Evolutionary conservation across 2,113 vertebrate species (phyloP), one percentile per base, ranked within the genome.

Genomic region (Hippocampus comes): DNA sequence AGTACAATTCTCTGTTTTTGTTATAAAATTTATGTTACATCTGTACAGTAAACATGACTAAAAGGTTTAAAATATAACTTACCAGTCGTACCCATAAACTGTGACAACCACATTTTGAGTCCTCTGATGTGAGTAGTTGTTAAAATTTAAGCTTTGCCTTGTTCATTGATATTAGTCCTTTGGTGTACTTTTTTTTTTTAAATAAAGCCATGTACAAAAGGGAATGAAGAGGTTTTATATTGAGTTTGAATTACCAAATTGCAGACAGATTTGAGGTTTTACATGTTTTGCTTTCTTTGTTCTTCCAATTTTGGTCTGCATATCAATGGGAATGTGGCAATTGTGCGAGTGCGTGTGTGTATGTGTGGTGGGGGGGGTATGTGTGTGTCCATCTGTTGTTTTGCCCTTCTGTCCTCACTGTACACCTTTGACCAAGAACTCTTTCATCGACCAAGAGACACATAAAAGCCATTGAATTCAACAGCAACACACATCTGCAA

Each of bases 131-230:
- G 93, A 91, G 86, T 93, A 90, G 92, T 90, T 88, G 93, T 95
- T 93, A 74, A 92, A 92, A 82, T 94, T 90, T 93, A 89, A 92
- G 94, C 95, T 96, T 96, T 96, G 92, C 93, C 91, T 92, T 95
- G 97, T 93, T 90, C 90, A 94, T 92, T 82, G 82, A 93, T 92
- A 93, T 95, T 91, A 93, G 93, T 93, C 90, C 85, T 89, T 93
- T 94, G 92, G 92, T 96, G 94, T 97, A 97, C 94, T 97, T 97
- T 97, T 98, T 96, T 92, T 96, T 98, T 96, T 96, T 92, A 94
- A 98, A 98, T 97, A 97, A 98, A 99, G 94, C 25, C 86, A 94
- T 96, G 90, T 95, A 94, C 77, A 94, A 96, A 96, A 94, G 30
- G 20, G 17, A 34, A 69, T 15, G 9, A 69, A 69, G 18, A 55